These are phyloP conservation scores for Carduelis carduelis DNA, from an alignment of 2,797 vertebrate species.

Conservation along the genomic window DNA sequence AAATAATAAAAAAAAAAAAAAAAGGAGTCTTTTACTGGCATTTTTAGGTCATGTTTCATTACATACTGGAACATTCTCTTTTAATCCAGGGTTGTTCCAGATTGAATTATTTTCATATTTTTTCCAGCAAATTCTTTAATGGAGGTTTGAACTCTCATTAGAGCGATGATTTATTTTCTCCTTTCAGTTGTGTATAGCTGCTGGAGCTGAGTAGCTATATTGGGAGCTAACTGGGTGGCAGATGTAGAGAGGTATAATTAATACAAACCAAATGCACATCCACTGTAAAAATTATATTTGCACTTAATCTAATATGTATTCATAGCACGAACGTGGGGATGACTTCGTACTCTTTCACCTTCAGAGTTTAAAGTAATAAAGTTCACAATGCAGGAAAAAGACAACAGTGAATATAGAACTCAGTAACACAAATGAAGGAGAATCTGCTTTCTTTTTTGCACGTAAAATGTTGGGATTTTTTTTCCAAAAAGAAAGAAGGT, in stretches of 20 bases:
- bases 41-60: constrained; percentile 58
- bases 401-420: neutral
- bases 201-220: neutral
- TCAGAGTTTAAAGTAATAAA: neutral
- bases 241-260: constrained; percentile 34
- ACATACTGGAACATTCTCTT: constrained; percentile 48
- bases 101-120: constrained; percentile 46
- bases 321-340: neutral
- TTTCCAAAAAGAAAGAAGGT: neutral
- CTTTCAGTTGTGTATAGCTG: neutral
- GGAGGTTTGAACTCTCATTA: constrained; percentile 22
- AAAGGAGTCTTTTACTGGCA: neutral
- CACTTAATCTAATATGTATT: neutral
- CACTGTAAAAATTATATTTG: neutral
- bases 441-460: neutral
- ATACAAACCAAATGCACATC: constrained; percentile 1
- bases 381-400: neutral
- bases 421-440: neutral
- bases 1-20: constrained; percentile 46
- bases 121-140: constrained; percentile 18
- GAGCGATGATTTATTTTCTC: constrained; percentile 17
- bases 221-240: constrained; percentile 19
- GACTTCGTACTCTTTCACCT: neutral
- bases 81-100: constrained; percentile 17
- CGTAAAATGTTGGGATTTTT: neutral